Conservation (phyloP, 2,113 vertebrate genomes). For the Theristicus caerulescens region DNA sequence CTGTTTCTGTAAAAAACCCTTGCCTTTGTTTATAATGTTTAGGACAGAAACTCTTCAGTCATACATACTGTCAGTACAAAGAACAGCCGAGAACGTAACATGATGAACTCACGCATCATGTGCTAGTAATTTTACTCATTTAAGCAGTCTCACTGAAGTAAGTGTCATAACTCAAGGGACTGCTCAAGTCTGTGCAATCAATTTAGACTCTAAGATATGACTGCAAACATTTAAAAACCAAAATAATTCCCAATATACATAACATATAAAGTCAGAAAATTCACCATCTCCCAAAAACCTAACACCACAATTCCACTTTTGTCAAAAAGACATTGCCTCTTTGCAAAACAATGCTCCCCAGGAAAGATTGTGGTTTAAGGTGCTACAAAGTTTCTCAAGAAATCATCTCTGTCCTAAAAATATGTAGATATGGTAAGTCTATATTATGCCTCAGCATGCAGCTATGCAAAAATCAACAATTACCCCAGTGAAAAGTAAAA, state of each 20-base stretch:
- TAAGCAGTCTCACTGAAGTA: not conserved
- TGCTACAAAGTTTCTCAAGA: not conserved
- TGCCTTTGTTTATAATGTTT: not conserved
- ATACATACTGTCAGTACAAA: not conserved
- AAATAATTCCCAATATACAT: not conserved
- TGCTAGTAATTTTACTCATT: not conserved
- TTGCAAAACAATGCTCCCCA: not conserved
- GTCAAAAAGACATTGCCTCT: not conserved
- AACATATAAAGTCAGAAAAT: not conserved
- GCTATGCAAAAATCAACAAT: not conserved
- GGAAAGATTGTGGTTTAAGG: not conserved
- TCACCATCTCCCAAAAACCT: not conserved
- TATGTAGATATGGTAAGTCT: not conserved
- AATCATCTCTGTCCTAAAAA: not conserved
- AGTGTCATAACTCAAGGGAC: not conserved
- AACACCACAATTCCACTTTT: not conserved
- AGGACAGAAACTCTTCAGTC: not conserved
- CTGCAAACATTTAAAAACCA: not conserved
- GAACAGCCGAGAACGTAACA: not conserved
- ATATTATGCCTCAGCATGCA: not conserved
- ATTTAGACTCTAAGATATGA: not conserved
- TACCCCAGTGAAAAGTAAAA: not conserved
- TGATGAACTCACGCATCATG: not conserved
- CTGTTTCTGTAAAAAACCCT: not conserved
- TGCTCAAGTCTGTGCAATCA: not conserved